These are phyloP conservation scores for Clarias pachynema DNA, from an alignment of 2,797 vertebrate species.

Conservation along the genomic window DNA sequence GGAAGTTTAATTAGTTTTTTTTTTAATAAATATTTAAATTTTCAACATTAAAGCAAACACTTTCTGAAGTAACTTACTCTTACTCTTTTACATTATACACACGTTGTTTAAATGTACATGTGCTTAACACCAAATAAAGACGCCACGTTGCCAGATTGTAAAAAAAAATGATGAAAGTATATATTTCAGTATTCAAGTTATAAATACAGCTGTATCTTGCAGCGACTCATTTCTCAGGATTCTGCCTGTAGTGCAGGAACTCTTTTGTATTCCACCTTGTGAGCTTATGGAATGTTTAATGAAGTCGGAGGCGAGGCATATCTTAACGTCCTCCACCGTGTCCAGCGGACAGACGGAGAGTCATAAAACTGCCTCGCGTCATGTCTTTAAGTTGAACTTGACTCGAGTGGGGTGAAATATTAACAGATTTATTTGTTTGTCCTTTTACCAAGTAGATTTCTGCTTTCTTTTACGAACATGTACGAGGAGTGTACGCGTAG, in stretches of 20 bases:
- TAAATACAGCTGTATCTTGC: neutral
- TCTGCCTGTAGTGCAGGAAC: neutral
- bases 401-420: neutral
- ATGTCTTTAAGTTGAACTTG: neutral
- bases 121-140: neutral
- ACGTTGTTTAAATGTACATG: neutral
- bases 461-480: neutral
- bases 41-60: neutral
- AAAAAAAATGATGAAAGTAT: neutral
- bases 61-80: neutral
- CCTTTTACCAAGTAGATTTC: neutral
- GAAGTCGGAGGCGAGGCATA: neutral
- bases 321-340: neutral
- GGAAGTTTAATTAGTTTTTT: neutral
- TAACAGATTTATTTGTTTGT: neutral
- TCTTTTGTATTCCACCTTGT: slow-evolving; percentile 16
- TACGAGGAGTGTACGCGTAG: too few relatives aligned
- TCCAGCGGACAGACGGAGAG: neutral
- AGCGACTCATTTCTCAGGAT: neutral
- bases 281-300: slow-evolving; percentile 14
- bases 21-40: too few relatives aligned
- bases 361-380: neutral
- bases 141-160: neutral
- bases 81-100: neutral
- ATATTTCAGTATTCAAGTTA: neutral